Conservation (phyloP, 1,140 invertebrate genomes). For the Nebria ingens region DNA sequence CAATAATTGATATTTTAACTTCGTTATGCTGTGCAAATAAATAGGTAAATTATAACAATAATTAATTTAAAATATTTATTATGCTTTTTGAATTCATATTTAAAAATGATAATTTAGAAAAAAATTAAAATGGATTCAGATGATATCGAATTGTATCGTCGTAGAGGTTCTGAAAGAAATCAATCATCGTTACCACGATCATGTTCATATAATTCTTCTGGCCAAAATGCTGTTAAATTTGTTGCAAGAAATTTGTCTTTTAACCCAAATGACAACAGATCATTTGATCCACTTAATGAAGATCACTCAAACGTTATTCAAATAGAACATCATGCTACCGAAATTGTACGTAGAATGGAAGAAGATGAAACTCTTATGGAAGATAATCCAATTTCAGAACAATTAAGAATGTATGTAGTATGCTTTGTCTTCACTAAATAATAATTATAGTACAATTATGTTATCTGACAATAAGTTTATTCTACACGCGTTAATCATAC, state of each 20-base stretch:
- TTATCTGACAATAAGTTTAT: not conserved
- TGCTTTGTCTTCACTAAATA: no score
- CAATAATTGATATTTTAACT: no score
- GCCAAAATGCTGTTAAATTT: no score
- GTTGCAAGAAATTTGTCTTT: not conserved
- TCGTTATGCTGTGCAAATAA: no score
- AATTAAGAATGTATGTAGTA: constrained; percentile 40
- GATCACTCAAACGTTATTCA: constrained; percentile 11
- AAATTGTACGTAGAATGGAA: constrained; percentile 49
- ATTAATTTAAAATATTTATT: no score
- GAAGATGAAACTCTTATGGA: constrained; percentile 47
- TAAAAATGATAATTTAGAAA: no score
- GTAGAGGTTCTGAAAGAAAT: no score
- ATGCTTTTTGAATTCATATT: no score
- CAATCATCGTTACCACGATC: no score
- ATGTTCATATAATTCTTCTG: not conserved
- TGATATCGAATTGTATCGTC: no score
- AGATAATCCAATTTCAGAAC: constrained; percentile 43
- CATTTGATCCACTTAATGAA: not conserved
- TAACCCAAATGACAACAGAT: not conserved
- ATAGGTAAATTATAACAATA: no score
- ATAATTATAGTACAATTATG: not conserved
- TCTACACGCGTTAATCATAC: not conserved
- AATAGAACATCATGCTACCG: constrained; percentile 35
- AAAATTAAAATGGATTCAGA: no score